phyloP scores from a whole-genome alignment of 2,888 invertebrate genomes.

The Amphipoea oculea region DNA sequence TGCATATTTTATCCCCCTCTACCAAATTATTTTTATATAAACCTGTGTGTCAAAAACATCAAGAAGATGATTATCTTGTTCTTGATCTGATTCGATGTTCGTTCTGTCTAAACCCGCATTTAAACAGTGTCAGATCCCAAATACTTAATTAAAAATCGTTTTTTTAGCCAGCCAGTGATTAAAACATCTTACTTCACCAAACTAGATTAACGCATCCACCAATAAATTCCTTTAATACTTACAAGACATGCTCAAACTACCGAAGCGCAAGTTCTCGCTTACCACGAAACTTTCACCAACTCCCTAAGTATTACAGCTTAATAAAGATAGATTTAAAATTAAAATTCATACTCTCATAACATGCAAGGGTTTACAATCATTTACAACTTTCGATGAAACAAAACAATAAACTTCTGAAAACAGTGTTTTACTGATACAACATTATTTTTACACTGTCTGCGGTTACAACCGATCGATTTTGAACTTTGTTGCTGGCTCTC shows the following conservation, averaged over 20 bases:
- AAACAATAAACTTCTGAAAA: constrained; percentile 61
- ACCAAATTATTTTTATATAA: background rate
- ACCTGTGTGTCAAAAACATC: background rate
- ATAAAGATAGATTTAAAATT: constrained; percentile 5
- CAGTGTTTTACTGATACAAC: constrained; percentile 55
- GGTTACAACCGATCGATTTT: constrained; percentile 16
- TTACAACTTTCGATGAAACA: constrained; percentile 51
- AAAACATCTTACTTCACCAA: background rate
- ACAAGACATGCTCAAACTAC: constrained; percentile 6
- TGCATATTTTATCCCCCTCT: background rate
- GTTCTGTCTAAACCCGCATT: background rate
- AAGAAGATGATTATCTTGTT: background rate
- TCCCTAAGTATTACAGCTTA: constrained; percentile 4
- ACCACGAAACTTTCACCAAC: background rate
- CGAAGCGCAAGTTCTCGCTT: background rate
- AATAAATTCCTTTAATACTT: constrained; percentile 13
- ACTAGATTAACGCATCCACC: background rate
- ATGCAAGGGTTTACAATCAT: constrained; percentile 30
- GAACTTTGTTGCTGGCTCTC: constrained; percentile 28
- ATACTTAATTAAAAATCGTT: background rate
- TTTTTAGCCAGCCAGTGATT: background rate
- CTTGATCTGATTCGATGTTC: no score
- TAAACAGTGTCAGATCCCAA: background rate
- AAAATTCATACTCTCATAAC: constrained; percentile 17
- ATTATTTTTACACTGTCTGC: constrained; percentile 40